A percentile compares a stretch with the other conserved stretches of the same genome.
Conservation (phyloP, 2,113 vertebrate species). For the Eclectus roratus region DNA sequence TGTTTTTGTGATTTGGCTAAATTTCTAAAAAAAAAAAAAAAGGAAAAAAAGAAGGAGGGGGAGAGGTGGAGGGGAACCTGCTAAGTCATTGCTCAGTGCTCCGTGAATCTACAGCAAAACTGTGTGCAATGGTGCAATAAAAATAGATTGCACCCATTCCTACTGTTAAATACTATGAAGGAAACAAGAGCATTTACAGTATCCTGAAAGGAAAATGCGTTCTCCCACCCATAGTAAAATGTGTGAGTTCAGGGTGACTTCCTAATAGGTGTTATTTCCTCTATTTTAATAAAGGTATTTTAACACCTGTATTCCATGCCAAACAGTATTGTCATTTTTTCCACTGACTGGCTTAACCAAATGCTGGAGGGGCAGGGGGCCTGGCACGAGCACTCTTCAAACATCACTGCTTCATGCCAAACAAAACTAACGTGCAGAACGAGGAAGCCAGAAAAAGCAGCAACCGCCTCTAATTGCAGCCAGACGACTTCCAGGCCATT, state of each 20-base stretch:
- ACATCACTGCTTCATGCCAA: conserved; percentile 60
- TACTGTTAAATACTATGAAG: conserved; percentile 50
- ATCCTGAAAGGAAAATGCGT: conserved; percentile 41
- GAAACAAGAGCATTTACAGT: conserved; percentile 51
- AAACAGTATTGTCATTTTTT: conserved; percentile 73
- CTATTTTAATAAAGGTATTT: conserved; percentile 74
- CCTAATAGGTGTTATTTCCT: conserved; percentile 74
- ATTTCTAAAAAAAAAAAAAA: background rate
- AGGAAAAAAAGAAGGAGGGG: background rate
- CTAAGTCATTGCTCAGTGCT: conserved; percentile 13
- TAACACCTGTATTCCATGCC: conserved; percentile 68
- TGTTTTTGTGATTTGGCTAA: conserved; percentile 47
- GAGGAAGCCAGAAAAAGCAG: conserved; percentile 70
- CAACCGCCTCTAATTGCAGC: conserved; percentile 64
- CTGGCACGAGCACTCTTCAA: conserved; percentile 17
- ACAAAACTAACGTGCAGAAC: conserved; percentile 64
- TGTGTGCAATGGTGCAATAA: conserved; percentile 26
- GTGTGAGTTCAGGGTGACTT: conserved; percentile 69
- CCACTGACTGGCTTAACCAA: conserved; percentile 59
- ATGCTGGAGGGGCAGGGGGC: background rate
- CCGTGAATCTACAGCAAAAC: conserved; percentile 24
- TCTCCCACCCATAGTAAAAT: conserved; percentile 54
- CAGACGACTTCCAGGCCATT: conserved; percentile 49
- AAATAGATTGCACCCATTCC: conserved; percentile 49
- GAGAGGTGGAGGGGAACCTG: background rate